These are phyloP conservation scores for Charadrius vociferus DNA, from an alignment of 2,113 vertebrate genomes.

Conservation along the genomic window DNA sequence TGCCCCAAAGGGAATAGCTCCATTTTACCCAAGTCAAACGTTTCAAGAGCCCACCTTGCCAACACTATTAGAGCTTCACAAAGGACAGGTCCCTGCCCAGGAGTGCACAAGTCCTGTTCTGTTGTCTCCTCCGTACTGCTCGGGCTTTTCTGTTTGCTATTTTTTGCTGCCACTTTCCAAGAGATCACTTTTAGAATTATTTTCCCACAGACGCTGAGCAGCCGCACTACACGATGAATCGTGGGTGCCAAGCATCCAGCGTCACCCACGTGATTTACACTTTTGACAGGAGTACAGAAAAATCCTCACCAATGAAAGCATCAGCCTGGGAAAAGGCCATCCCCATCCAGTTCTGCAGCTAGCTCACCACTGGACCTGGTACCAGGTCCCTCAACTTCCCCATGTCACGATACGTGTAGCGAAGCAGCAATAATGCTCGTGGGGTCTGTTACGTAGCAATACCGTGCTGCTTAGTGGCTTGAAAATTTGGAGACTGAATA, in stretches of 20 bases:
- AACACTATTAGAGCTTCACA: neutral
- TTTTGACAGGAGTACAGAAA: neutral
- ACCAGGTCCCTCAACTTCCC: neutral
- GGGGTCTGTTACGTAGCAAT: neutral
- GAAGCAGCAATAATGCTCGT: neutral
- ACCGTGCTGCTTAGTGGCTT: neutral
- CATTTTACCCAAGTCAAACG: neutral
- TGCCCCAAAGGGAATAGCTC: neutral
- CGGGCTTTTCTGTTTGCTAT: neutral
- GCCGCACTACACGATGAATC: rapidly evolving
- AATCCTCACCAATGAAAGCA: neutral
- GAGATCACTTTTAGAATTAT: neutral
- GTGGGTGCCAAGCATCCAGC: neutral
- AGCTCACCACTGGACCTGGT: neutral
- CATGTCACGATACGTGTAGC: rapidly evolving
- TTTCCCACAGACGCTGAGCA: neutral
- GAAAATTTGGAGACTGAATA: neutral
- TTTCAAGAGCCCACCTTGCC: neutral
- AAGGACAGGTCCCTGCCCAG: neutral
- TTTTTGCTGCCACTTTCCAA: neutral
- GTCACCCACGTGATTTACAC: neutral
- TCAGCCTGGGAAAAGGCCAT: neutral
- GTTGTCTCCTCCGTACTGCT: neutral
- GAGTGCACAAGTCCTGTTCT: neutral
- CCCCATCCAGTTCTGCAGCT: neutral